Percentiles rank a stretch among this genome's conserved stretches.
These are phyloP conservation scores for Melanotaenia boesemani DNA, from an alignment of 2,797 vertebrate genomes.

Conservation along the genomic window DNA sequence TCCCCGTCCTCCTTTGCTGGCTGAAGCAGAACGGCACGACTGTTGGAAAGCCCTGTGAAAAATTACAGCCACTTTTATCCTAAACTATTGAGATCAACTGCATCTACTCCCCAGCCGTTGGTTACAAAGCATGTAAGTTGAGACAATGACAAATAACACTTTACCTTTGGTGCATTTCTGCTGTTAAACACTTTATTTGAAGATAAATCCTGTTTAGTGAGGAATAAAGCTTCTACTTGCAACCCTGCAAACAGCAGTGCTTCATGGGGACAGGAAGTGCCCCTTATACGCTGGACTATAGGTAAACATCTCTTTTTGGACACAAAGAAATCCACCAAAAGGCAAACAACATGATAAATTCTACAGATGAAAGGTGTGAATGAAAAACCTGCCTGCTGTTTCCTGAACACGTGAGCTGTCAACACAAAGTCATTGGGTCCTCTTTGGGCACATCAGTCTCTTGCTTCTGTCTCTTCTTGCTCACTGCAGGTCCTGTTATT, in stretches of 20 bases:
- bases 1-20: conserved; percentile 76
- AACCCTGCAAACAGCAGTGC: conserved; percentile 8
- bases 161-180: conserved; percentile 75
- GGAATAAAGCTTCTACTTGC: conserved; percentile 12
- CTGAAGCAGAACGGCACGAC: conserved; percentile 74
- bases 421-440: conserved; percentile 75
- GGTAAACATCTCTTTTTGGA: conserved; percentile 69
- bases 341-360: conserved; percentile 68
- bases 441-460: conserved; percentile 47
- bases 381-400: conserved; percentile 67
- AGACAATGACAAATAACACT: conserved; percentile 17
- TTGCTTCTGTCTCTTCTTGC: conserved; percentile 21
- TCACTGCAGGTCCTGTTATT: conserved; percentile 26
- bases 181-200: conserved; percentile 19
- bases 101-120: not conserved
- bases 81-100: conserved; percentile 6
- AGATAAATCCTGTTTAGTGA: conserved; percentile 7
- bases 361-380: conserved; percentile 63
- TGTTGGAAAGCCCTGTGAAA: conserved; percentile 86
- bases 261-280: conserved; percentile 34
- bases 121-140: conserved; percentile 13
- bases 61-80: conserved; percentile 32
- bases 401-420: conserved; percentile 66
- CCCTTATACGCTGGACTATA: conserved; percentile 31
- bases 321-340: conserved; percentile 65